Evolutionary conservation across 1,140 invertebrate genomes (phyloP).

Genomic region (Steinernema feltiae): DNA sequence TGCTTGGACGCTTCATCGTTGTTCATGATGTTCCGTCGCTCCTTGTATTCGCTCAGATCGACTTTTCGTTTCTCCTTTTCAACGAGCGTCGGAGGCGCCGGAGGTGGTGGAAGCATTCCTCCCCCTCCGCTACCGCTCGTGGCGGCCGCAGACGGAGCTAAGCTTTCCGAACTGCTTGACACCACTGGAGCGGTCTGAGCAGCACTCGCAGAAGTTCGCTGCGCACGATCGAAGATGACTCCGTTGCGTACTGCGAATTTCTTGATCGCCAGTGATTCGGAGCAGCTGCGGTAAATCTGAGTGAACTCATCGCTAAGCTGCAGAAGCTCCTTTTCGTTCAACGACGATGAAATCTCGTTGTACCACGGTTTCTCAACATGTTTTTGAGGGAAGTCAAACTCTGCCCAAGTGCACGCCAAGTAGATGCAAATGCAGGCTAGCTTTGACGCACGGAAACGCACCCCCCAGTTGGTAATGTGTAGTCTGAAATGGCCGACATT

Average conservation of each 20-base stretch:
- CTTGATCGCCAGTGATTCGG: not conserved
- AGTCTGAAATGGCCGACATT: not conserved
- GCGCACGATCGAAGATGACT: not conserved
- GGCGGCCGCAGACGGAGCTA: too few species aligned
- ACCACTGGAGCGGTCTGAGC: not conserved
- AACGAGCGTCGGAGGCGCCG: not conserved
- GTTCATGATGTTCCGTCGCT: not conserved
- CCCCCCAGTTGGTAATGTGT: constrained; percentile 27
- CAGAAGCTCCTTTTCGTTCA: not conserved
- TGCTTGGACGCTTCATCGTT: not conserved
- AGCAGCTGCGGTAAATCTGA: not conserved
- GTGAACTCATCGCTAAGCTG: not conserved
- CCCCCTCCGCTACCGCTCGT: too few species aligned
- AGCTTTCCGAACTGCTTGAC: not conserved
- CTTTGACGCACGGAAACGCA: not conserved
- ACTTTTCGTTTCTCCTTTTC: not conserved
- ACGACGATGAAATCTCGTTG: not conserved
- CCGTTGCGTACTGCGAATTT: not conserved
- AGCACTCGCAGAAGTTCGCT: not conserved
- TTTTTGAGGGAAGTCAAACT: not conserved
- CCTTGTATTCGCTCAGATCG: constrained; percentile 8
- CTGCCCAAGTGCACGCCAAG: not conserved
- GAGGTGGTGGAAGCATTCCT: not conserved
- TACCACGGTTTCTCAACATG: not conserved
- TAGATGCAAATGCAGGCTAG: constrained; percentile 52